phyloP scores from a whole-genome alignment of 2,797 vertebrate species.

The Cryptoblepharus egeriae region DNA sequence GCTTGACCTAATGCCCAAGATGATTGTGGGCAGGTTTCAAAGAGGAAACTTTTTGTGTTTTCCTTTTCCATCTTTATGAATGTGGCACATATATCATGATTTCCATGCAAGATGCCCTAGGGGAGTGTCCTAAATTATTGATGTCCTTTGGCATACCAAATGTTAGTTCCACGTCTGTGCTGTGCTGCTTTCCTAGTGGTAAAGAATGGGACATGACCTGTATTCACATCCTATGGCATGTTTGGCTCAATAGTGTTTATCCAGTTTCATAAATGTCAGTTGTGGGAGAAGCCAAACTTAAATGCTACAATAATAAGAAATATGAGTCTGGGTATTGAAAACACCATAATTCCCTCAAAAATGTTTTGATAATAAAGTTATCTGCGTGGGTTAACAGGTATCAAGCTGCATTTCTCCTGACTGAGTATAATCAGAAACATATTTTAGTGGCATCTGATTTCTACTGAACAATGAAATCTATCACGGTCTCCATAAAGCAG shows the following conservation, averaged over 20 bases:
- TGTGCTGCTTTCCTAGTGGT: not conserved
- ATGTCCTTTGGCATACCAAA: not conserved
- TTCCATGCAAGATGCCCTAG: not conserved
- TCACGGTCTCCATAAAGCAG: constrained; percentile 38
- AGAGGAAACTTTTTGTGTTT: not conserved
- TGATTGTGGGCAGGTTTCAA: not conserved
- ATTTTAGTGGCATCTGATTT: constrained; percentile 55
- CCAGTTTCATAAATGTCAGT: constrained; percentile 2
- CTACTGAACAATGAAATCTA: constrained; percentile 51
- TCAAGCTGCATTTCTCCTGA: constrained; percentile 42
- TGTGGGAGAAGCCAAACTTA: not conserved
- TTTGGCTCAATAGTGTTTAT: not conserved
- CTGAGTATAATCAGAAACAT: constrained; percentile 46
- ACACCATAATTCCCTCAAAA: constrained; percentile 23
- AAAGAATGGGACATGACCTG: not conserved
- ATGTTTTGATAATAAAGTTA: constrained; percentile 56
- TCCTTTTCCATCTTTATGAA: not conserved
- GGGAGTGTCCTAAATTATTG: not conserved
- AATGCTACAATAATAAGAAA: not conserved
- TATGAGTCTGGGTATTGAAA: constrained; percentile 4
- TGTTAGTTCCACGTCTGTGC: not conserved
- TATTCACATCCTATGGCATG: not conserved
- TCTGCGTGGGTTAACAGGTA: constrained; percentile 33
- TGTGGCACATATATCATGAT: not conserved
- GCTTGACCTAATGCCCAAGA: not conserved